phyloP scores from a whole-genome alignment of 1,140 invertebrate species.

The Heliconius hewitsoni region DNA sequence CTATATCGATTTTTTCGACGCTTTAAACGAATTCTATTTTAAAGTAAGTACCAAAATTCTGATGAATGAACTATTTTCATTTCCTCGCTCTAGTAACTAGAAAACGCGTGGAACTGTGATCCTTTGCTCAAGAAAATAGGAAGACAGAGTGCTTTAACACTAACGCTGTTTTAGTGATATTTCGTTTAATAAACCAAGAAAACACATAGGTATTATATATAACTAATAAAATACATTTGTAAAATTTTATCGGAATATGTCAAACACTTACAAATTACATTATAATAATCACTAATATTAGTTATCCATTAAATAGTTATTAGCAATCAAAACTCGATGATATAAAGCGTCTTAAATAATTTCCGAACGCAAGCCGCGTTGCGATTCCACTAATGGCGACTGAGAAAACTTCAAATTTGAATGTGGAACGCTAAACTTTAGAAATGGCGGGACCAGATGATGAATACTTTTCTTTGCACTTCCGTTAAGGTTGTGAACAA shows the following conservation, averaged over 20 bases:
- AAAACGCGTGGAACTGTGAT: no score
- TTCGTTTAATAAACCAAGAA: no score
- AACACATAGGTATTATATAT: no score
- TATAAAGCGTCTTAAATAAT: slow-evolving; percentile 42
- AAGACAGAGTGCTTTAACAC: no score
- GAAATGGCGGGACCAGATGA: slow-evolving; percentile 51
- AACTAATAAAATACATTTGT: no score
- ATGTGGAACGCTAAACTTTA: slow-evolving; percentile 66
- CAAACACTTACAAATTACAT: no score
- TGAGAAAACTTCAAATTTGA: slow-evolving; percentile 66
- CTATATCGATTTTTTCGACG: not conserved
- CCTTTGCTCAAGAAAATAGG: no score
- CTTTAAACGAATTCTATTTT: not conserved
- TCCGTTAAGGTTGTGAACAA: slow-evolving; percentile 40
- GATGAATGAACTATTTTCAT: not conserved
- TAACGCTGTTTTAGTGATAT: no score
- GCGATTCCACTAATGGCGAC: slow-evolving; percentile 53
- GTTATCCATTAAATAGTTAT: slow-evolving; percentile 9
- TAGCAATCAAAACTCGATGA: slow-evolving; percentile 36
- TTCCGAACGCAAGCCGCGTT: slow-evolving; percentile 55
- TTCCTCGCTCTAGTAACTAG: no score
- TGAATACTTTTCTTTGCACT: slow-evolving; percentile 43
- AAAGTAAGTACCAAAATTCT: not conserved
- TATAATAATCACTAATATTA: not conserved
- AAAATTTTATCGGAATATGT: no score